phyloP scores from a whole-genome alignment of 2,113 vertebrate species.

The Cyanoramphus novaezelandiae region DNA sequence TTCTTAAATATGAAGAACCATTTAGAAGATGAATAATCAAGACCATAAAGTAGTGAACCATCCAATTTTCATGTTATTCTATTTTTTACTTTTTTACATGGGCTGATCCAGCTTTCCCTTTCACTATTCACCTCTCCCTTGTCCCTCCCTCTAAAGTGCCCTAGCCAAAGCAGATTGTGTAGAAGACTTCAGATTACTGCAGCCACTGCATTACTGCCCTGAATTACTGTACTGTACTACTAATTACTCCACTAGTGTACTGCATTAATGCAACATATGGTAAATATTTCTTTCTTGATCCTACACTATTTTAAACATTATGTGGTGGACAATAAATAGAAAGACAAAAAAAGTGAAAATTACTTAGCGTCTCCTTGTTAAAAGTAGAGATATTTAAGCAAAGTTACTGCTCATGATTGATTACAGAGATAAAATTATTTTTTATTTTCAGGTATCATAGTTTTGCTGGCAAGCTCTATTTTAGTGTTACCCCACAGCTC shows the following conservation, averaged over 20 bases:
- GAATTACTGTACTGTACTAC: neutral
- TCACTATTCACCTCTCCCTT: neutral
- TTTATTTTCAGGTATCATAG: neutral
- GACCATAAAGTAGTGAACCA: neutral
- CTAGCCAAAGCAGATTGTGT: neutral
- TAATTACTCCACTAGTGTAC: neutral
- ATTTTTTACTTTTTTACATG: neutral
- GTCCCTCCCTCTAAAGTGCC: neutral
- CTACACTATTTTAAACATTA: neutral
- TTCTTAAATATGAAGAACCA: neutral
- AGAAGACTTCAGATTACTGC: neutral
- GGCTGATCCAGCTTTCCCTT: neutral
- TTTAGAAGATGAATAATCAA: neutral
- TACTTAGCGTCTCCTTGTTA: neutral
- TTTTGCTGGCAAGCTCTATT: neutral
- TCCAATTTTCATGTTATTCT: neutral
- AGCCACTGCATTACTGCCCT: neutral
- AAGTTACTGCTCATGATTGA: neutral
- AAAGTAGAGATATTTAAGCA: neutral
- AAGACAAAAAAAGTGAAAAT: neutral
- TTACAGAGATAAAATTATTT: neutral
- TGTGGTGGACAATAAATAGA: neutral
- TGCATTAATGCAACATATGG: neutral
- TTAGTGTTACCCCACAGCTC: neutral
- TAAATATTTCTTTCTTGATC: neutral